Conservation (phyloP, 2,888 invertebrate species). For the Netelia melanura region DNA sequence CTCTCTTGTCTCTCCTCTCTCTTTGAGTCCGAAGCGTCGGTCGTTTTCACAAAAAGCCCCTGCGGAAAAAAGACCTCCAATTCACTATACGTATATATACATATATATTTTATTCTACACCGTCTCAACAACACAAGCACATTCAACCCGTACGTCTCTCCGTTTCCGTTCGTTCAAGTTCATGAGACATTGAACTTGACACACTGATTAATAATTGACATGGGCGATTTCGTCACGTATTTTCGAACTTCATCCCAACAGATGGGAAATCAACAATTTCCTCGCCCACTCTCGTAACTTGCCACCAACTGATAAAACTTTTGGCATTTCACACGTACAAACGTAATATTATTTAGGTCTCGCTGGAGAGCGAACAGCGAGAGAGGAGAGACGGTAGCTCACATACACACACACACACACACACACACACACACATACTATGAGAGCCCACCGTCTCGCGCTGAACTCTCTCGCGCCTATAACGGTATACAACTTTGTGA, state of each 20-base stretch:
- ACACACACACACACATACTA: neutral
- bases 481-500: conserved; percentile 62
- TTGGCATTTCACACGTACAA: neutral
- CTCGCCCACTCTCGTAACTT: neutral
- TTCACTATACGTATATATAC: neutral
- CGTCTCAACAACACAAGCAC: conserved; percentile 33
- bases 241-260: conserved; percentile 13
- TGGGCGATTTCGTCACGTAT: conserved; percentile 5
- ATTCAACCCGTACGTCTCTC: conserved; percentile 44
- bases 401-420: neutral
- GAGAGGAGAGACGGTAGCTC: conserved; percentile 6
- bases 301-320: no score
- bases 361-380: conserved; percentile 14
- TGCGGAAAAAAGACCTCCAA: conserved; percentile 33
- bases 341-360: conserved; percentile 40
- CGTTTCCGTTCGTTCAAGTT: conserved; percentile 53
- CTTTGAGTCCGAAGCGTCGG: conserved; percentile 9
- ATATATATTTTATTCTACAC: conserved; percentile 21
- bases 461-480: conserved; percentile 35
- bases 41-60: conserved; percentile 52
- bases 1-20: conserved; percentile 18
- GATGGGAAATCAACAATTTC: neutral
- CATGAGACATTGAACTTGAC: conserved; percentile 66
- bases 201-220: conserved; percentile 47
- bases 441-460: neutral